Evolutionary conservation across 2,888 invertebrate genomes (phyloP), one percentile per base, ranked within the genome.

Genomic region (Nomada hirtipes): DNA sequence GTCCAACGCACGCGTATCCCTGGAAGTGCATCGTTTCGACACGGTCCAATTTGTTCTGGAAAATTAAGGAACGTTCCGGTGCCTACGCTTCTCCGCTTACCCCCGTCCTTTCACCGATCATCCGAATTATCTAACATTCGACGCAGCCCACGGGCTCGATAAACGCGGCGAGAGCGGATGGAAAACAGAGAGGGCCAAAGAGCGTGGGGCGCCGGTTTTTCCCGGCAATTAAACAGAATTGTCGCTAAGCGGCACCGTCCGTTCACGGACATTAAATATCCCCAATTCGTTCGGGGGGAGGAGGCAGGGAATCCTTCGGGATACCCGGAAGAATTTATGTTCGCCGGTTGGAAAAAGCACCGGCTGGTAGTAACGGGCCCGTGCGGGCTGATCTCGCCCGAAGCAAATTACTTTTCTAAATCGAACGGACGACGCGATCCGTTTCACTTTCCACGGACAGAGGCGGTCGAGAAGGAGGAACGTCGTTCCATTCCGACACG

Each of bases 171-270:
- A 7, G 36, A 42, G 50, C 20, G 9, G 52, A 63, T 69, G 42
- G 53, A 60, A 53, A 52, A 61, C 20, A 29, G 52, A 44, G 53
- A 11, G 11, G 26, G 23, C 7, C 0, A 42, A 36, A 26, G 50
- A 55, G 63, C 29, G 11, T 26, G n/a, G 11, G 50, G 29, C 23
- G 18, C 42, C 42, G 67, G 20, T 63, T 84, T 84, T 84, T 84
- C 84, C 76, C 59, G 84, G 67, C 79, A 84, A 84, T 84, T 84
- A 84, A 84, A 83, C 83, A 53, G 83, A 83, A 84, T 84, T 83
- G 84, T 84, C 79, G 79, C 83, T 83, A 83, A 83, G 79, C 83
- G 83, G 67, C 57, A 69, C 68, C 59, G 55, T 57, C 69, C 73
- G 69, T 71, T 74, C 67, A 70, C 74, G 78, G 75, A 65, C 83